Evolutionary conservation across 2,113 vertebrate genomes (phyloP), one percentile per base, ranked within the genome.

Genomic region (Procavia capensis): DNA sequence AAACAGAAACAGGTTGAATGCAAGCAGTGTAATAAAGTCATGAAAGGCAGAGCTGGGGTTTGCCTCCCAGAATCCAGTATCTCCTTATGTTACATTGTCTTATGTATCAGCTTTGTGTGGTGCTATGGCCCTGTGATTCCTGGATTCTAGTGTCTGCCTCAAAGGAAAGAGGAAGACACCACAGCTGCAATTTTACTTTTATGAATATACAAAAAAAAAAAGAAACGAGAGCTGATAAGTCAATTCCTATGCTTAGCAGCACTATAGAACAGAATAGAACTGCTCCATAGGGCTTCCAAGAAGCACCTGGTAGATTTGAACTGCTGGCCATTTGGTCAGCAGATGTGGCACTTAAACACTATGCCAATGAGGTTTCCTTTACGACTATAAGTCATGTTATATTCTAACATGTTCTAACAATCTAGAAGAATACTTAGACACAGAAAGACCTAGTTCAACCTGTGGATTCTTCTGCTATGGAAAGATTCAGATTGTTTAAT

Each of bases 61-160:
- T 41, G 9, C 6, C 1, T 27, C 3, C 34, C 9, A 22, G 41
- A 29, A 0, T 2, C 45, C 31, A 22, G n/a, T 59, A 7, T 24
- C 3, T 16, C 1, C 2, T 6, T 0, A 9, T 9, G 0, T 2
- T 0, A 0, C 16, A 2, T 19, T 17, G 3, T 59, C 4, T 0
- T 2, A 0, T 1, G 22, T 4, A 9, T 31, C 66, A n/a, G 14
- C 68, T 75, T 43, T 6, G 17, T 41, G 2, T 47, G 20, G 50
- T 19, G 2, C 1, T 0, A 9, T 14, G 36, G 16, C 17, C 17
- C 25, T 75, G 9, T 22, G 22, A 29, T 25, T 84, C 41, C 20
- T 54, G 8, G 16, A 4, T 80, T 7, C 16, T 34, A n/a, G 20
- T 29, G 4, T 59, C 83, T 54, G 29, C 22, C 7, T 27, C 17